Base-by-base conservation (phyloP, 2,888 invertebrate species). In the Aspidiotus rigidus region DNA sequence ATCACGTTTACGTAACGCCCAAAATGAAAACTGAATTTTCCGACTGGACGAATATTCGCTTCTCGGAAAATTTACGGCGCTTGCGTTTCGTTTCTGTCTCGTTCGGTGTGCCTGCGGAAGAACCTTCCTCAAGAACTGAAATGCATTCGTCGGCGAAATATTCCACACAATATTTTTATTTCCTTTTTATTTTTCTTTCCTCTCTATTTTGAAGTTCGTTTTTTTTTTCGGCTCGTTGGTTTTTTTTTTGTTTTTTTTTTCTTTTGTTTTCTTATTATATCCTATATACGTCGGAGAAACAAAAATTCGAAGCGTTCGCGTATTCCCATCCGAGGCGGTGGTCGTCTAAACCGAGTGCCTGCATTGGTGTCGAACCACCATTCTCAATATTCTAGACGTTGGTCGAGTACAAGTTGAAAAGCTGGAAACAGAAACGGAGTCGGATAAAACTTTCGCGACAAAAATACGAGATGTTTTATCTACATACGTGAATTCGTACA, bases 391-490 rank as follows among this genome's bases (percentile, higher is more conserved):
- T 28, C 28, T 28, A 28, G 5, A 28, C 28, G 28, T 28, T 28
- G 28, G 28, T 28, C 28, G 5, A 28, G 28, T 28, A 28, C 28
- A 49, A 49, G n/a, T 49, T 49, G n/a, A n/a, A 66, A 66, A 66
- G 17, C 66, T 66, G 66, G 66, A 66, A 66, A 59, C 66, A 42
- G 60, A 59, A 44, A 15, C 44, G 49, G 66, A 57, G 11, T 59
- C 57, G 28, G 57, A 49, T 9, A 59, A 59, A 40, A 66, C 59
- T 39, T 17, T 66, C 44, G 59, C 57, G 39, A 42, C 39, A 16
- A 66, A 57, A 57, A 17, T 66, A n/a, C 57, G 66, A 57, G 66
- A 66, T 66, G 66, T 49, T 16, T 39, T 66, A 17, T 57, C 66
- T 16, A 66, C 57, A 66, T 66, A 66, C 66, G 11, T 66, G 57